Conservation (phyloP, 2,888 invertebrate genomes). For the Atethmia centrago region DNA sequence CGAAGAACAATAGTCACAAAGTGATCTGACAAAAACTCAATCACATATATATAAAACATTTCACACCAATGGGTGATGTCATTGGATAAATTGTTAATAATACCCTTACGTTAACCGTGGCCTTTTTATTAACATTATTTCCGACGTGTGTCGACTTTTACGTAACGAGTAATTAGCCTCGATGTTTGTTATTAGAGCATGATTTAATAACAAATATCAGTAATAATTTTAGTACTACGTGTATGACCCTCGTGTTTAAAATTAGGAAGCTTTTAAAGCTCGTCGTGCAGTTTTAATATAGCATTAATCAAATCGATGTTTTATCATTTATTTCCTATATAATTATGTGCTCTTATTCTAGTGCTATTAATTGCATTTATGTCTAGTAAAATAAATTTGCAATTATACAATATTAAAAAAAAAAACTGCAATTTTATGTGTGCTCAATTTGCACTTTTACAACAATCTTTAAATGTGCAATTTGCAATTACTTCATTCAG, state of each 20-base stretch:
- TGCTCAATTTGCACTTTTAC: not conserved
- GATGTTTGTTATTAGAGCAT: constrained; percentile 53
- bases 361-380: constrained; percentile 4
- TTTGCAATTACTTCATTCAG: not conserved
- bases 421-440: not conserved
- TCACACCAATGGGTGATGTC: constrained; percentile 28
- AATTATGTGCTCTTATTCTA: constrained; percentile 10
- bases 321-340: constrained; percentile 38
- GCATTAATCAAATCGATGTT: constrained; percentile 11
- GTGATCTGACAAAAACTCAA: no score
- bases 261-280: constrained; percentile 60
- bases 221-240: constrained; percentile 18
- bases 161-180: constrained; percentile 58
- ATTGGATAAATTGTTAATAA: constrained; percentile 26
- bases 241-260: not conserved
- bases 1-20: no score
- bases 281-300: constrained; percentile 25
- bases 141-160: constrained; percentile 61
- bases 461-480: not conserved
- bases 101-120: constrained; percentile 51
- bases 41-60: constrained; percentile 1
- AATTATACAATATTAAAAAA: not conserved
- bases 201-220: constrained; percentile 43
- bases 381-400: not conserved
- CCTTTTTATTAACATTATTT: constrained; percentile 60